These are phyloP conservation scores for Aporrectodea caliginosa DNA, from an alignment of 1,140 invertebrate species.

Conservation along the genomic window DNA sequence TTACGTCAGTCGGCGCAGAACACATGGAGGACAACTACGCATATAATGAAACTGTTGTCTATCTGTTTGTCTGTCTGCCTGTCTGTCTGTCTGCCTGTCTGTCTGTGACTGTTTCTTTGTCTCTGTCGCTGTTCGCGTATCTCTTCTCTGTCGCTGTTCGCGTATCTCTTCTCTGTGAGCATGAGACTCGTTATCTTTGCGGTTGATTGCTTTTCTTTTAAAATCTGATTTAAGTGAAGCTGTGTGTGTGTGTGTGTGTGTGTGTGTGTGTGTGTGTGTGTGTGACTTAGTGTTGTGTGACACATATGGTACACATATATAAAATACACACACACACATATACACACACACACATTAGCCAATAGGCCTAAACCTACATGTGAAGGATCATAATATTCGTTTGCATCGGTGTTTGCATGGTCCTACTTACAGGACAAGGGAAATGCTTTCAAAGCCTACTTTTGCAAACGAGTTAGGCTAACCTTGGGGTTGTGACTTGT, in stretches of 20 bases:
- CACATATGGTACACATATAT: not conserved
- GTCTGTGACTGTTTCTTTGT: conserved; percentile 13
- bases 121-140: conserved; percentile 36
- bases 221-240: conserved; percentile 74
- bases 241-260: conserved; percentile 55
- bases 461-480: too few relatives aligned
- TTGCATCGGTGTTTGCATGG: too few relatives aligned
- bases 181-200: not conserved
- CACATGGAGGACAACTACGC: too few relatives aligned
- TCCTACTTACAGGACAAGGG: not conserved
- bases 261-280: not conserved
- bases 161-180: conserved; percentile 19
- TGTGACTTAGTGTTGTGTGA: not conserved
- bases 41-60: too few relatives aligned
- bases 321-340: not conserved
- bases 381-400: too few relatives aligned
- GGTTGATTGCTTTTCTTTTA: not conserved
- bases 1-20: too few relatives aligned
- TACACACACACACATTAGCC: too few relatives aligned
- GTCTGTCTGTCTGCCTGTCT: not conserved
- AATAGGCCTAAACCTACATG: too few relatives aligned
- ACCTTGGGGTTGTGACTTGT: too few relatives aligned
- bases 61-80: not conserved
- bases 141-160: conserved; percentile 27
- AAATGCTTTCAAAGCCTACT: not conserved